These are phyloP conservation scores for Crocuta crocuta DNA, from an alignment of 2,113 vertebrate species.

Conservation along the genomic window DNA sequence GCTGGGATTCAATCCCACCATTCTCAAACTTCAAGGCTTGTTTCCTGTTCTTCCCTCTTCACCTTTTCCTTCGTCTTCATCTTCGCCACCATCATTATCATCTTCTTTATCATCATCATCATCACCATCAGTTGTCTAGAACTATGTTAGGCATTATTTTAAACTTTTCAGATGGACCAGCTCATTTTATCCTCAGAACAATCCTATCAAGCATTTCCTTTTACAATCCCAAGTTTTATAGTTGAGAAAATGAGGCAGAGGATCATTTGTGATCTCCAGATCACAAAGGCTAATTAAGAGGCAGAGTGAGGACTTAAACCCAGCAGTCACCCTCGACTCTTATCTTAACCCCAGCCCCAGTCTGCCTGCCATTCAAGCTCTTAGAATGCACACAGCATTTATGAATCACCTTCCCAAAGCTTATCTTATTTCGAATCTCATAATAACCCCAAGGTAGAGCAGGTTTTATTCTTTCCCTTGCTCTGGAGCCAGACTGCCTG, in stretches of 20 bases:
- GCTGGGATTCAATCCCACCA: neutral
- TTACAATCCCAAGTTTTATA: neutral
- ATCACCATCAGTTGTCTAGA: neutral
- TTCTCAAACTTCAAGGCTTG: neutral
- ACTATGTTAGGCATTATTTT: conserved; percentile 32
- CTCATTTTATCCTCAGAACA: neutral
- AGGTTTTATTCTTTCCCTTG: neutral
- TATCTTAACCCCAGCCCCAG: neutral
- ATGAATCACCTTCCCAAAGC: neutral
- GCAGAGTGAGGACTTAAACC: neutral
- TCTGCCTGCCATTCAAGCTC: neutral
- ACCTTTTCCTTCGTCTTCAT: neutral
- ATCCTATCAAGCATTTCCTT: neutral
- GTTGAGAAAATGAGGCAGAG: conserved; percentile 22
- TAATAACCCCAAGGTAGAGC: neutral
- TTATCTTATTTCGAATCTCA: neutral
- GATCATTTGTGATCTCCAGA: neutral
- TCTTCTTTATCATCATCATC: neutral
- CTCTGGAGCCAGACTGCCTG: neutral
- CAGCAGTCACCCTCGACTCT: neutral
- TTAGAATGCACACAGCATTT: neutral
- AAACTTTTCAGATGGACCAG: neutral
- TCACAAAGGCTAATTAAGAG: neutral
- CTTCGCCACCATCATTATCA: neutral
- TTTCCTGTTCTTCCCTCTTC: neutral